Conservation (phyloP, 2,888 invertebrate genomes). For the Drosophila putrida region DNA sequence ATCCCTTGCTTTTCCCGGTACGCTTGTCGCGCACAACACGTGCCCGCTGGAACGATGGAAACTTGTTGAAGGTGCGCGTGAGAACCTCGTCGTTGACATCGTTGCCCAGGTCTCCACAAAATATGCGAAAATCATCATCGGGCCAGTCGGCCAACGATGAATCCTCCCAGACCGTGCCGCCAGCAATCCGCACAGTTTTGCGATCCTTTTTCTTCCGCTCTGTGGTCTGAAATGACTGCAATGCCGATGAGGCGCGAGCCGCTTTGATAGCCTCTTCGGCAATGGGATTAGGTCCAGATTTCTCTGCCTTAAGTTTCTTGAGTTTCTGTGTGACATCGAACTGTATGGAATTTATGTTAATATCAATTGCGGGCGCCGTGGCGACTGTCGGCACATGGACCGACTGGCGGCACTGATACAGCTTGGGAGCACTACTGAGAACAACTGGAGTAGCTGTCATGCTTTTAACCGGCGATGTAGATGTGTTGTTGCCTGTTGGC, state of each 20-base stretch:
- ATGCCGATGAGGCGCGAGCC: slow-evolving; percentile 87
- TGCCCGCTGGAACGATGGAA: slow-evolving; percentile 96
- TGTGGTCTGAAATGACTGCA: slow-evolving; percentile 87
- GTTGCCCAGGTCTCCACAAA: slow-evolving; percentile 99
- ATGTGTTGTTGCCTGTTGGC: slow-evolving; percentile 72
- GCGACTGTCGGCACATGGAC: slow-evolving; percentile 83
- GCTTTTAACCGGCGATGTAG: slow-evolving; percentile 57
- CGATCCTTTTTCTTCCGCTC: slow-evolving; percentile 86
- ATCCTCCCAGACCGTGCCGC: slow-evolving; percentile 99
- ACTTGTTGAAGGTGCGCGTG: slow-evolving; percentile 97
- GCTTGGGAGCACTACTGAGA: slow-evolving; percentile 89
- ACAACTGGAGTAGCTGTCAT: slow-evolving; percentile 86
- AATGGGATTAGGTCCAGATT: slow-evolving; percentile 88
- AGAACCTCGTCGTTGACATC: slow-evolving; percentile 99
- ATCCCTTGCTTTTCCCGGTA: slow-evolving; percentile 99
- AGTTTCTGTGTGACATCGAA: slow-evolving; percentile 87
- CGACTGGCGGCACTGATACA: slow-evolving; percentile 88
- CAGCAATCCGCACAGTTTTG: slow-evolving; percentile 93
- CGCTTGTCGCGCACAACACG: slow-evolving; percentile 98
- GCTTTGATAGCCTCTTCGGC: slow-evolving; percentile 89
- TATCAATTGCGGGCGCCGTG: slow-evolving; percentile 76
- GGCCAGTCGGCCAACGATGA: slow-evolving; percentile 97
- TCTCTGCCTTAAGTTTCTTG: slow-evolving; percentile 89
- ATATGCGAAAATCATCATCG: slow-evolving; percentile 99
- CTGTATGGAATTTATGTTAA: slow-evolving; percentile 87